A percentile compares a stretch with the other conserved stretches of the same genome.
Evolutionary conservation across 2,113 vertebrate genomes (phyloP).

Genomic region (Acanthochromis polyacanthus): DNA sequence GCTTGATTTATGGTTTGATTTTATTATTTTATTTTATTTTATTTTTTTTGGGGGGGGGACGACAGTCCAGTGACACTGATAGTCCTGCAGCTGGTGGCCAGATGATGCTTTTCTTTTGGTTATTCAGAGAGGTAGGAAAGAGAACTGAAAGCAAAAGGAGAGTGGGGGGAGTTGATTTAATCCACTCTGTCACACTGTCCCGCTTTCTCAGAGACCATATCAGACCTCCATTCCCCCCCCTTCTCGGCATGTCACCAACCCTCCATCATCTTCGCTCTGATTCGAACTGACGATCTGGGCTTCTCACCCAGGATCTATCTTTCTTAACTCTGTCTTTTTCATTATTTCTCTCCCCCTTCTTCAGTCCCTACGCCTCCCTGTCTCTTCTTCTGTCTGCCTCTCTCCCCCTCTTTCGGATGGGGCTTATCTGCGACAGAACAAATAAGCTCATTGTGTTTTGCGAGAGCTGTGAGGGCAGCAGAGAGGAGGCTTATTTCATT

Average conservation of each 20-base stretch:
- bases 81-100: constrained; percentile 54
- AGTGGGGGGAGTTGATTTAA: constrained; percentile 47
- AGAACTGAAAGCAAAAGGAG: background rate
- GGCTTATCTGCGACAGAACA: constrained; percentile 68
- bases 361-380: background rate
- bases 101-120: constrained; percentile 45
- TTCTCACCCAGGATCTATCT: background rate
- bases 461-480: constrained; percentile 30
- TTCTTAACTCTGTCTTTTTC: background rate
- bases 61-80: constrained; percentile 12
- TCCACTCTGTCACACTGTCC: constrained; percentile 63
- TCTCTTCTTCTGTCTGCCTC: background rate
- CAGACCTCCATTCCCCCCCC: constrained; percentile 26
- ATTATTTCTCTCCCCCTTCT: background rate
- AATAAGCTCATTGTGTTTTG: constrained; percentile 65
- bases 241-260: background rate
- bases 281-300: constrained; percentile 4
- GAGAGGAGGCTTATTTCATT: constrained; percentile 42
- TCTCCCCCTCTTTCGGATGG: constrained; percentile 5
- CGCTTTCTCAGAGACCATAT: constrained; percentile 51
- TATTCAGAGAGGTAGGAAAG: background rate
- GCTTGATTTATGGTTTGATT: constrained; percentile 20
- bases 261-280: constrained; percentile 9
- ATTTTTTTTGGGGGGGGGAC: too few relatives aligned
- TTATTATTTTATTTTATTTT: too few relatives aligned